Evolutionary conservation across 2,888 invertebrate genomes (phyloP), one percentile per base, ranked within the genome.

Genomic region (Piscicola geometra): DNA sequence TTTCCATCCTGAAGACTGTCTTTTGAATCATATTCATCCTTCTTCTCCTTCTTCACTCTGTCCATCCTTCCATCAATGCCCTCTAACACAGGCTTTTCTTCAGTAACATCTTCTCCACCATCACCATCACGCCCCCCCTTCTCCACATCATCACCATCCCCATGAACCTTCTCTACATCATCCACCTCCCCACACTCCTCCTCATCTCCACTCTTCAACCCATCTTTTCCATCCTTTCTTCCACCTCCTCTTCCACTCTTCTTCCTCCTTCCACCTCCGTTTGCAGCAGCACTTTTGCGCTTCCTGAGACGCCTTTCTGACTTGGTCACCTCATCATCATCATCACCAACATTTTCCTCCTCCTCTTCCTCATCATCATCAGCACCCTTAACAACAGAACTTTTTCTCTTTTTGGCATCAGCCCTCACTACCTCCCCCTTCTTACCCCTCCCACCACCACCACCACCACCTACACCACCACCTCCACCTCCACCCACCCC

Each of bases 301-400:
- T 50, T 36, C 32, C 56, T 56, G 50, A n/a, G 28, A 18, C 28
- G 30, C 18, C 18, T 32, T 25, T 28, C 72, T 41, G 28, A 28
- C 28, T 28, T 21, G 15, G 18, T 25, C n/a, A 28, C n/a, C n/a
- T 69, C 30, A 0, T n/a, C 33, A 30, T 2, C 25, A 21, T 9
- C 21, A 12, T 71, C 71, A 36, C 15, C 32, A 18, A 36, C 32
- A 12, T 30, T 41, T 1, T 30, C 72, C 30, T 21, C 60, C 25
- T 72, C 52, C 33, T 30, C 35, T 28, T 60, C 41, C 28, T 28
- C n/a, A 30, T 33, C 64, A n/a, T 73, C 35, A 30, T 56, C 41
- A 70, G 1, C 41, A 71, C 35, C 18, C 28, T 32, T 25, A 67
- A 21, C 52, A 50, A 5, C 35, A 30, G 5, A 15, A 12, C 33